Evolutionary conservation across 2,113 vertebrate species (phyloP), one percentile per base, ranked within the genome.

Genomic region (Campylomormyrus numenius): DNA sequence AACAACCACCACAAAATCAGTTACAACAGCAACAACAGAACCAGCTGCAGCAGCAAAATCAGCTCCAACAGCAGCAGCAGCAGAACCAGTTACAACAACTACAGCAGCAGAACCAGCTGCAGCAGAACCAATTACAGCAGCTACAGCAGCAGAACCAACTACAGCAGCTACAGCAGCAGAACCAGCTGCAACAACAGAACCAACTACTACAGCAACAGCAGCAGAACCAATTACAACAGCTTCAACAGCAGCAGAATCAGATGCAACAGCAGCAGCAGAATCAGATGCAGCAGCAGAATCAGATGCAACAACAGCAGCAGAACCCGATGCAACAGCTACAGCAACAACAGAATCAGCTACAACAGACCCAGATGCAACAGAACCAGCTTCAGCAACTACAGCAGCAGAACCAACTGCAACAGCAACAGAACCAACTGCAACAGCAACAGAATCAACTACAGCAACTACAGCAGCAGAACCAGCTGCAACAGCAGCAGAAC

Each of bases 201-300:
- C 49, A 49, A 10, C 42, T 21, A 45, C 77, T 1, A 1, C 80
- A 21, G 15, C 80, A 21, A 17, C 96, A 98, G 77, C 92, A 97
- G 74, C 90, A 97, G 92, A 94, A 97, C 91, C 96, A 97, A 93
- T 97, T 98, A 49, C 98, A 99, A 90, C 97, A 99, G 90, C 97
- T 97, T 15, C 93, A 91, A 46, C 92, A 90, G 19, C 93, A 91
- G 58, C 92, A 90, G 31, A 52, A 52, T 13, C 50, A 52, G 0
- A 94, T 94, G 27, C 90, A 94, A 0, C 39, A 42, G 39, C 45
- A 93, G 0, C 89, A 91, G 24, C 91, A 94, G 0, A 52, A 52
- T 11, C 50, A 52, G 0, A 94, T 94, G 27, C 90, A 94, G 0
- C 89, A 91, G 24, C 91, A 94, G 0, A 45, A 49, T 8, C 84